Evolutionary conservation across 2,888 invertebrate genomes (phyloP).

Genomic region (Lamellibrachia satsuma): DNA sequence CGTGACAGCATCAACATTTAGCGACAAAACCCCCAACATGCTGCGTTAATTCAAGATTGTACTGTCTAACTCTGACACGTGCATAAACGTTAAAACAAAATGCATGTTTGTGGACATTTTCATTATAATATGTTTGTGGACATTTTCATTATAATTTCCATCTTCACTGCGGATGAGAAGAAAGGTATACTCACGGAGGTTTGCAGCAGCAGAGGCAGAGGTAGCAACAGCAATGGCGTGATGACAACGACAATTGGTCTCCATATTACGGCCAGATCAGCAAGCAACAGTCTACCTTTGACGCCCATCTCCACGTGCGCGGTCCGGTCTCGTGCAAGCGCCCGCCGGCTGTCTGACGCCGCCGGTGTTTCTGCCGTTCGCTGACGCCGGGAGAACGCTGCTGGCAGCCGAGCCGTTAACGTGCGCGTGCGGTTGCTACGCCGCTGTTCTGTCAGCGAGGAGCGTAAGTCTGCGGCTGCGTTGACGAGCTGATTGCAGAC

Average conservation of each 20-base stretch:
- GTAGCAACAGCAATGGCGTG: neutral
- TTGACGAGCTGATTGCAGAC: neutral
- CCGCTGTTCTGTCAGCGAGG: neutral
- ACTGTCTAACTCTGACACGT: neutral
- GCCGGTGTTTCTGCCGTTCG: neutral
- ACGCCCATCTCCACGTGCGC: neutral
- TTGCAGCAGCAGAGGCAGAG: neutral
- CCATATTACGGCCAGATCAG: neutral
- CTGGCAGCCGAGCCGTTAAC: neutral
- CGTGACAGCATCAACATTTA: neutral
- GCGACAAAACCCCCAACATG: neutral
- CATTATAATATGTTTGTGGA: neutral
- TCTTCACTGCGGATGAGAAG: neutral
- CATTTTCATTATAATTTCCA: neutral
- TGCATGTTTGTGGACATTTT: neutral
- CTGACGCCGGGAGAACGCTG: neutral
- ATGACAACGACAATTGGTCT: neutral
- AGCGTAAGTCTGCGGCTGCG: neutral
- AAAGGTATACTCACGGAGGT: neutral
- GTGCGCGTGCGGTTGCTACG: neutral
- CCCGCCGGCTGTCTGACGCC: neutral
- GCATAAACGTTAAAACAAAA: neutral
- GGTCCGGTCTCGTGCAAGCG: neutral
- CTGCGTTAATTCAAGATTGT: neutral
- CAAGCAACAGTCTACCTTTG: neutral